Conservation (phyloP, 2,113 vertebrate genomes). For the Fulica atra region DNA sequence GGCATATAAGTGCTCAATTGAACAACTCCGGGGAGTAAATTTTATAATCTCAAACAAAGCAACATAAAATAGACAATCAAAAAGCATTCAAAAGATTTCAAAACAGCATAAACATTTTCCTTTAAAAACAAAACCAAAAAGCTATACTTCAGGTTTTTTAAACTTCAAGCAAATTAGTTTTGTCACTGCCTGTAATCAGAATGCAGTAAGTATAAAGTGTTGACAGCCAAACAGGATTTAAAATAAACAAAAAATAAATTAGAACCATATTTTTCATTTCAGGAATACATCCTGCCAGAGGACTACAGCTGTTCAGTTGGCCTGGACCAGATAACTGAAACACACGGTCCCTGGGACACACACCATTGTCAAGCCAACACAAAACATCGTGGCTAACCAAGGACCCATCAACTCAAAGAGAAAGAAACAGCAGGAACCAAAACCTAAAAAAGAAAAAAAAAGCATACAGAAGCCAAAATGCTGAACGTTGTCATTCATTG, state of each 20-base stretch:
- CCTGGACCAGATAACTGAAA: background rate
- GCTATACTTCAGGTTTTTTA: background rate
- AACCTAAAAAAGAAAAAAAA: background rate
- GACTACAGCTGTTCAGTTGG: slow-evolving; percentile 41
- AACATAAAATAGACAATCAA: background rate
- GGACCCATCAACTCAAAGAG: background rate
- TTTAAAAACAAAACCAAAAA: background rate
- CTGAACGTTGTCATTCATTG: background rate
- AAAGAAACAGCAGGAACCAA: background rate
- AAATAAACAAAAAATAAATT: slow-evolving; percentile 4
- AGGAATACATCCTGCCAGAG: slow-evolving; percentile 9
- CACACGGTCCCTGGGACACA: background rate
- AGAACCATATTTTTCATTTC: slow-evolving; percentile 14
- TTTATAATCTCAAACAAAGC: background rate
- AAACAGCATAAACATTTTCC: background rate
- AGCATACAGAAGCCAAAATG: background rate
- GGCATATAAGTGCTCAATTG: background rate
- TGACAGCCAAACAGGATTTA: background rate
- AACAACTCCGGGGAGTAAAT: background rate
- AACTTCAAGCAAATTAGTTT: background rate
- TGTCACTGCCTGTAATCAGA: background rate
- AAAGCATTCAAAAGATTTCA: background rate
- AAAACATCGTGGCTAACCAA: background rate
- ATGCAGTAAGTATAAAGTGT: background rate
- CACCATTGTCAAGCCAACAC: background rate